Base-by-base conservation (phyloP, 2,888 invertebrate genomes). In the Tribolium freemani region DNA sequence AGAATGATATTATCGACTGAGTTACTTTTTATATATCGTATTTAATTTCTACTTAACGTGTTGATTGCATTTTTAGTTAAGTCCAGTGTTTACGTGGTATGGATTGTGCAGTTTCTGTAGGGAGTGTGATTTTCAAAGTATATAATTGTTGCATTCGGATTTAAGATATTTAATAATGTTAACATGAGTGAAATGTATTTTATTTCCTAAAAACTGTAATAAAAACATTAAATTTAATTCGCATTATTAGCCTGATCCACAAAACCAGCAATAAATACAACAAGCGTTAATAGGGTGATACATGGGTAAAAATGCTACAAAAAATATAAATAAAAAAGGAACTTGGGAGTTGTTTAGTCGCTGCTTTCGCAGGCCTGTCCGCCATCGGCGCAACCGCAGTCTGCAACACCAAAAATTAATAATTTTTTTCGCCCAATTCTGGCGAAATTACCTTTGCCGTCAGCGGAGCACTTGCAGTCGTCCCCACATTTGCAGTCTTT, bases 401-500 rank as follows among this genome's bases (percentile, higher is more conserved):
- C 72, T 72, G 58, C 20, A 63, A 16, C 4, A 21, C 16, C 16
- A 53, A 53, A 60, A 63, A 53, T 8, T 9, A 3, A 20, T 10
- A 13, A 48, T 48, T 11, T 11, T n/a, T n/a, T n/a, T n/a, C 2
- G 13, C 8, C 48, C 10, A 38, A 38, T 38, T 38, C 9, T 6
- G 1, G 8, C 1, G 8, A 38, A 38, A 38, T 5, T 67, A 75
- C 81, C 78, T 76, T 57, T 75, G 63, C 81, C 68, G 58, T 85
- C 86, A 73, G 67, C 2, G 11, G 88, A 88, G 83, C 90, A 90
- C 16, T 88, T 87, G 85, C 90, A 90, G 80, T 82, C 87, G 10
- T 88, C 88, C 68, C 90, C 90, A 83, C 90, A 90, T 53, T 89
- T 89, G 87, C 90, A 90, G 80, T 84, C 86, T 3, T 86, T 83